Evolutionary conservation across 2,113 vertebrate species (phyloP).

Genomic region (Alethe castanea): DNA sequence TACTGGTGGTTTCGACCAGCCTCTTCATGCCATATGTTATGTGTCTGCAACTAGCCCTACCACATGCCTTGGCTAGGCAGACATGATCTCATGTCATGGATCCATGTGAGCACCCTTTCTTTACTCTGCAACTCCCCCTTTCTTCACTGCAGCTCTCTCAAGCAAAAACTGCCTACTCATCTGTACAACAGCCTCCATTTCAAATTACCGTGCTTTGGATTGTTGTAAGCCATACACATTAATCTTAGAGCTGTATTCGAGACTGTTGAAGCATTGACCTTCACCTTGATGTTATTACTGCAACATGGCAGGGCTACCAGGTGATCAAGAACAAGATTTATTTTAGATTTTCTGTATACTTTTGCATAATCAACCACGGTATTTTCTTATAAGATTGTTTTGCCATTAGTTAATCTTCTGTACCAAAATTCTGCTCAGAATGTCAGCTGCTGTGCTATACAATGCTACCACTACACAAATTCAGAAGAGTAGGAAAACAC

Average conservation of each 20-base stretch:
- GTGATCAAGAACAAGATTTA: not conserved
- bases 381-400: not conserved
- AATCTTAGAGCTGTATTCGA: not conserved
- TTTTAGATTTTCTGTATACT: not conserved
- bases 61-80: not conserved
- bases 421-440: not conserved
- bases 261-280: not conserved
- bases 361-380: not conserved
- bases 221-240: not conserved
- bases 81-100: not conserved
- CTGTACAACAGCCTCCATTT: not conserved
- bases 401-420: not conserved
- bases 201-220: not conserved
- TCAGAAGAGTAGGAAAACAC: not conserved
- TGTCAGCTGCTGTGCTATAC: not conserved
- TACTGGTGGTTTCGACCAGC: not conserved
- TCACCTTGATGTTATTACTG: not conserved
- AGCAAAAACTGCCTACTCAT: not conserved
- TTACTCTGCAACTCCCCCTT: not conserved
- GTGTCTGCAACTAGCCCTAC: not conserved
- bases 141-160: not conserved
- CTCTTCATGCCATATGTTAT: not conserved
- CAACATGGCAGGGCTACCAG: not conserved
- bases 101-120: not conserved
- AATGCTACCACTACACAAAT: not conserved